A percentile compares a stretch with the other conserved stretches of the same genome.
Conservation (phyloP, 2,797 vertebrate genomes). For the Psittacula echo region DNA sequence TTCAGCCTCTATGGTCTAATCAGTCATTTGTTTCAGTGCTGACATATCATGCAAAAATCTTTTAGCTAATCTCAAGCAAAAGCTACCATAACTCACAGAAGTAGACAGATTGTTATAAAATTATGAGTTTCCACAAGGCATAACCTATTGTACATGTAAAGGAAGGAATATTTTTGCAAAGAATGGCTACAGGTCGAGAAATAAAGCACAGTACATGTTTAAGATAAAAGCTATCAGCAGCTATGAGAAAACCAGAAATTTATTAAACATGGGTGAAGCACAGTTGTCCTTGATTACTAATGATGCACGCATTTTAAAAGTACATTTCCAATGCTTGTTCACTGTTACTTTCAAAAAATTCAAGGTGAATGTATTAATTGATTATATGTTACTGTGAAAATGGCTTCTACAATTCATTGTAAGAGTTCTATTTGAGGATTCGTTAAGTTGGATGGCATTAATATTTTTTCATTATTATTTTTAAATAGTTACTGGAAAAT, state of each 20-base stretch:
- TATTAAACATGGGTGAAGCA: not conserved
- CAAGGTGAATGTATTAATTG: not conserved
- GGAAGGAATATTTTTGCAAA: not conserved
- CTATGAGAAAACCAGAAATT: not conserved
- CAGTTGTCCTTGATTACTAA: not conserved
- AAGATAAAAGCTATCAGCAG: not conserved
- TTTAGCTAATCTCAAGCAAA: constrained; percentile 38
- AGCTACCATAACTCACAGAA: not conserved
- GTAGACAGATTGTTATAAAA: constrained; percentile 7
- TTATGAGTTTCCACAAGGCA: constrained; percentile 3
- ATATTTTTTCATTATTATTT: not conserved
- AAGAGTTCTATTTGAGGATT: not conserved
- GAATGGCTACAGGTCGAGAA: constrained; percentile 14
- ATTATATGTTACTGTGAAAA: not conserved
- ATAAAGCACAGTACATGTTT: not conserved
- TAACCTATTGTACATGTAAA: not conserved
- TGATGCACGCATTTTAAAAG: not conserved
- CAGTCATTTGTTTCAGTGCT: constrained; percentile 58
- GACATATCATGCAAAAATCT: constrained; percentile 37
- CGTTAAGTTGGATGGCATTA: not conserved
- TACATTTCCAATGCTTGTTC: not conserved
- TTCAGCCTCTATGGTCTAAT: constrained; percentile 3
- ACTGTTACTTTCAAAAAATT: not conserved
- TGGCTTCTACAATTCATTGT: not conserved
- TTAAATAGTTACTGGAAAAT: not conserved